phyloP scores from a whole-genome alignment of 2,888 invertebrate species.

The Volucella zonaria region DNA sequence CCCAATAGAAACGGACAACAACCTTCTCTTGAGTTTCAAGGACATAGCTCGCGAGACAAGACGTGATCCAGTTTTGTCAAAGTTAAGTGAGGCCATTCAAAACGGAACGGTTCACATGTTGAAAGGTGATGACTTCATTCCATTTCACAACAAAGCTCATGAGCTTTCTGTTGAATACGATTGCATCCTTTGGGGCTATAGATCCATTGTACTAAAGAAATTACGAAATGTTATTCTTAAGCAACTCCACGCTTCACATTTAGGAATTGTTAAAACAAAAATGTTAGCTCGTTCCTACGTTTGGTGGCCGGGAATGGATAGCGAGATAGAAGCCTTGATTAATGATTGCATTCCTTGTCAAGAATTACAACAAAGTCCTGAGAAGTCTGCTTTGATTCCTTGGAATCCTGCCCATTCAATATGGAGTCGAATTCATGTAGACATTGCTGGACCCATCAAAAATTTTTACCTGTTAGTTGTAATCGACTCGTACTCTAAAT shows the following conservation, averaged over 20 bases:
- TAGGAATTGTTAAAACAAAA: slow-evolving; percentile 71
- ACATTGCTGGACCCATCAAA: slow-evolving; percentile 69
- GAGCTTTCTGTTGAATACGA: slow-evolving; percentile 57
- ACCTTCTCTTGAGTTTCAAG: slow-evolving; percentile 46
- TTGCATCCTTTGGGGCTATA: slow-evolving; percentile 60
- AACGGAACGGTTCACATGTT: slow-evolving; percentile 47
- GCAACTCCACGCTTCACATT: slow-evolving; percentile 67
- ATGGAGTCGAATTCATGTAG: slow-evolving; percentile 66
- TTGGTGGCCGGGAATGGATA: slow-evolving; percentile 69
- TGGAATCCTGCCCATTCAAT: slow-evolving; percentile 52
- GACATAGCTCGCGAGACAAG: slow-evolving; percentile 52
- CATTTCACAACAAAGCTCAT: slow-evolving; percentile 40
- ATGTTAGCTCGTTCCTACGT: slow-evolving; percentile 48
- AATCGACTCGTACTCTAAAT: slow-evolving; percentile 67
- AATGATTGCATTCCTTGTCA: slow-evolving; percentile 58
- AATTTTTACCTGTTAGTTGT: slow-evolving; percentile 59
- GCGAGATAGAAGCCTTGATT: slow-evolving; percentile 59
- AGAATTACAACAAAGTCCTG: slow-evolving; percentile 64
- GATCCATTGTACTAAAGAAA: slow-evolving; percentile 55
- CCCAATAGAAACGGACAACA: slow-evolving; percentile 53
- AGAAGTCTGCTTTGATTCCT: slow-evolving; percentile 61
- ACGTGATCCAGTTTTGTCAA: slow-evolving; percentile 42
- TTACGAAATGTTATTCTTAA: slow-evolving; percentile 38
- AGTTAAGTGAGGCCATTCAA: slow-evolving; percentile 44
- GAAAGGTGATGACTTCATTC: slow-evolving; percentile 25